Evolutionary conservation across 2,888 invertebrate species (phyloP), one percentile per base, ranked within the genome.

Genomic region (Andrena hattorfiana): DNA sequence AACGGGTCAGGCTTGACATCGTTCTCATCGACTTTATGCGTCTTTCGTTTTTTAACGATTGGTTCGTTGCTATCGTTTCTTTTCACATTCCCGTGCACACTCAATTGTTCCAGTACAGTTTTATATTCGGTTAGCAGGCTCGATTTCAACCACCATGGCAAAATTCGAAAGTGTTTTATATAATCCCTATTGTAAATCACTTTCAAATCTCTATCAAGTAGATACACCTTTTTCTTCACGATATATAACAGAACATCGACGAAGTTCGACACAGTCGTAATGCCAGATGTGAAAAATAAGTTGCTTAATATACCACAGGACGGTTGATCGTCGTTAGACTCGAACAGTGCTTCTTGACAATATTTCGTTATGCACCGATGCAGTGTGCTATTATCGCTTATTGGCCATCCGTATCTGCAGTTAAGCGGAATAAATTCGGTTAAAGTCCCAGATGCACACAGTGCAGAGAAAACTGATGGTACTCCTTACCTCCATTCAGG

Each of bases 111-210:
- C 13, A 0, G 1, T 48, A 35, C 10, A 26, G 48, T 48, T 20
- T 70, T 71, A 62, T 83, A 92, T 76, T 89, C 86, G 7, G 84
- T 75, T 42, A 93, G 87, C 16, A 88, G 78, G 23, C 81, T 90
- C 54, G 92, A 91, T 90, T 94, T 90, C 90, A 96, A 96, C 94
- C 96, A 95, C 96, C 96, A 97, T 54, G 95, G 94, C 23, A 94
- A 93, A 77, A 94, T 94, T 30, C 94, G 93, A 90, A 95, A 96
- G 67, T 95, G 94, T 80, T 95, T 94, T 74, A 96, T 91, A 66
- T 94, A 94, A 71, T 95, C 93, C 87, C 94, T 95, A 79, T 96
- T 94, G 90, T 96, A 97, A 67, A 96, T 94, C 0, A 96, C 96
- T 48, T 79, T 89, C 4, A 91, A 71, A 35, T 91, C 81, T n/a